Conservation (phyloP, 2,888 invertebrate genomes). For the Uropetala carovei region DNA sequence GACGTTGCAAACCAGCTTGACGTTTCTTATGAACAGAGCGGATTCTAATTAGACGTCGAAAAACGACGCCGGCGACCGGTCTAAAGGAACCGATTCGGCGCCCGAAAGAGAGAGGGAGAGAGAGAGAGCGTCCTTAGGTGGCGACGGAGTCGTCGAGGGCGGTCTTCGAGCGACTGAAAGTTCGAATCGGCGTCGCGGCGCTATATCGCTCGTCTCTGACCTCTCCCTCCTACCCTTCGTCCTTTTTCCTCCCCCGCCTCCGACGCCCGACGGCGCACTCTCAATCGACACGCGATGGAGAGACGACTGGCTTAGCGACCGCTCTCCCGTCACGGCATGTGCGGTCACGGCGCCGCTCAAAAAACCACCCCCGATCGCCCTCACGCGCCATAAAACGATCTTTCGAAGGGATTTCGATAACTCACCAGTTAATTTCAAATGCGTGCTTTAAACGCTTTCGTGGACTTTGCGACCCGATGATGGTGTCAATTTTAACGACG, state of each 20-base stretch:
- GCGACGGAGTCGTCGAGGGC: constrained; percentile 36
- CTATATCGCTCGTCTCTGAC: constrained; percentile 39
- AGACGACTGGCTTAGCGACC: neutral
- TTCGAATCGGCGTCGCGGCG: constrained; percentile 53
- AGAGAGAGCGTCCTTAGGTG: neutral
- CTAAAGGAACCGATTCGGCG: neutral
- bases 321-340: neutral
- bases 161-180: constrained; percentile 52
- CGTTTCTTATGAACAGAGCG: constrained; percentile 37
- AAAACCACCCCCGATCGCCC: neutral
- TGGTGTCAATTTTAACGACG: neutral
- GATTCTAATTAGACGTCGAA: neutral
- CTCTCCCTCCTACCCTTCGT: neutral
- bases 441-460: neutral
- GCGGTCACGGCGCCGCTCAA: neutral
- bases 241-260: constrained; percentile 1
- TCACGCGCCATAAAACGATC: neutral
- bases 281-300: neutral
- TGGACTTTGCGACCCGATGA: neutral
- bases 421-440: no score
- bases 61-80: neutral
- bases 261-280: neutral
- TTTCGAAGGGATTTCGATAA: no score
- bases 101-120: neutral
- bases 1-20: constrained; percentile 54